These are phyloP conservation scores for Epinephelus lanceolatus DNA, from an alignment of 2,113 vertebrate genomes.

Conservation along the genomic window DNA sequence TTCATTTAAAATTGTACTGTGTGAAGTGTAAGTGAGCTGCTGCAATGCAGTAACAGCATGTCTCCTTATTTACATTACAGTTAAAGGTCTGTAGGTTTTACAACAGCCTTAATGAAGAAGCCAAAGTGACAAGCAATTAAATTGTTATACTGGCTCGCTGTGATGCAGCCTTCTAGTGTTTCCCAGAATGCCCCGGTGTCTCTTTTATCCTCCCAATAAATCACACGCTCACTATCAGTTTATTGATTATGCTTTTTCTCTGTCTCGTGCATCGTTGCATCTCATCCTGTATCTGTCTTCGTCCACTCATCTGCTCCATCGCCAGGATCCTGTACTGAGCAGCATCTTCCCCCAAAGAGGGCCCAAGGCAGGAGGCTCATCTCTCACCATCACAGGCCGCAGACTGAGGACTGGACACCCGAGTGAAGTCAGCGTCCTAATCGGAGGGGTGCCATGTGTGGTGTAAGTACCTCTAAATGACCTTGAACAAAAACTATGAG, in stretches of 20 bases:
- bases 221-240: constrained; percentile 30
- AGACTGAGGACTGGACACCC: constrained; percentile 90
- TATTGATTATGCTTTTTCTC: constrained; percentile 44
- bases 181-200: constrained; percentile 57
- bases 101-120: constrained; percentile 48
- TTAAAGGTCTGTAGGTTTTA: constrained; percentile 21
- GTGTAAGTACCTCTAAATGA: constrained; percentile 86
- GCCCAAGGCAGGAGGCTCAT: constrained; percentile 93
- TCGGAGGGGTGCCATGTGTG: constrained; percentile 91
- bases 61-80: constrained; percentile 24
- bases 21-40: constrained; percentile 30
- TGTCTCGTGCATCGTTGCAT: constrained; percentile 8
- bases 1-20: neutral
- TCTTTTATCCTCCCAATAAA: constrained; percentile 63
- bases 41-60: neutral
- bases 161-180: constrained; percentile 35
- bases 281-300: neutral
- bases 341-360: constrained; percentile 90
- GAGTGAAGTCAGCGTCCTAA: constrained; percentile 88
- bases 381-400: constrained; percentile 88
- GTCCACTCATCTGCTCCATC: neutral
- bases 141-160: constrained; percentile 26
- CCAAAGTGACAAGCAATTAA: constrained; percentile 41
- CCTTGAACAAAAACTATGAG: neutral
- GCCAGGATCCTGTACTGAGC: constrained; percentile 90